Evolutionary conservation across 1,140 invertebrate species (phyloP).

Genomic region (Bombus superbus): DNA sequence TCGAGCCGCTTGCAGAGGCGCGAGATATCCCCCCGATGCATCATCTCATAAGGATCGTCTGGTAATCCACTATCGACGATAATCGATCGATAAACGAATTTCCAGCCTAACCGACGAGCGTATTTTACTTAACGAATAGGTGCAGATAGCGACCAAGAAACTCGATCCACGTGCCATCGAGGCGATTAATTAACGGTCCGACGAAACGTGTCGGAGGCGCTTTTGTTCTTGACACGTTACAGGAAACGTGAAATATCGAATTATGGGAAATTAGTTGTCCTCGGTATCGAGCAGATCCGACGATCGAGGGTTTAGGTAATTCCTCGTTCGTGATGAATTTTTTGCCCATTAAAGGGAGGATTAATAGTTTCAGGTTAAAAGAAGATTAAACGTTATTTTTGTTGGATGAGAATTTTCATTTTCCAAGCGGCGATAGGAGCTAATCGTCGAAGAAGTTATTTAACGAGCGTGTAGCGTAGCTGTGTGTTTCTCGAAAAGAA

Average conservation of each 20-base stretch:
- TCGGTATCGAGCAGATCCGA: no score
- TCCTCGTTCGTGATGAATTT: no score
- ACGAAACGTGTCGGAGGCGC: background rate
- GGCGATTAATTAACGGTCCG: slow-evolving; percentile 1
- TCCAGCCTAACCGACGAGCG: background rate
- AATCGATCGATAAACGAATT: background rate
- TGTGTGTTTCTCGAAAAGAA: no score
- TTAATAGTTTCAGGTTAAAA: no score
- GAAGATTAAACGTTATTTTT: no score
- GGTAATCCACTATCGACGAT: background rate
- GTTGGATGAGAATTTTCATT: no score
- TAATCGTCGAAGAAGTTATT: no score
- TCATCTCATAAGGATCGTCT: background rate
- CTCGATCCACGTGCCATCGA: background rate
- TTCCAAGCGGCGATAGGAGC: no score
- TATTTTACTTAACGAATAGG: slow-evolving; percentile 6
- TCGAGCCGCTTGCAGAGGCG: background rate
- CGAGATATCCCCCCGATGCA: background rate
- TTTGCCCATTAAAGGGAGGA: no score
- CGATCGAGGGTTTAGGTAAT: no score
- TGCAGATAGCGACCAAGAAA: background rate
- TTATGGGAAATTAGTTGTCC: background rate
- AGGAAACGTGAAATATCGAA: background rate
- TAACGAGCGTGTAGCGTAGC: no score
- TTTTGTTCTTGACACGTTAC: background rate